These are phyloP conservation scores for Phacellophora camtschatica DNA, from an alignment of 30 jellyfish, hydroid and myxozoan species.

Conservation along the genomic window DNA sequence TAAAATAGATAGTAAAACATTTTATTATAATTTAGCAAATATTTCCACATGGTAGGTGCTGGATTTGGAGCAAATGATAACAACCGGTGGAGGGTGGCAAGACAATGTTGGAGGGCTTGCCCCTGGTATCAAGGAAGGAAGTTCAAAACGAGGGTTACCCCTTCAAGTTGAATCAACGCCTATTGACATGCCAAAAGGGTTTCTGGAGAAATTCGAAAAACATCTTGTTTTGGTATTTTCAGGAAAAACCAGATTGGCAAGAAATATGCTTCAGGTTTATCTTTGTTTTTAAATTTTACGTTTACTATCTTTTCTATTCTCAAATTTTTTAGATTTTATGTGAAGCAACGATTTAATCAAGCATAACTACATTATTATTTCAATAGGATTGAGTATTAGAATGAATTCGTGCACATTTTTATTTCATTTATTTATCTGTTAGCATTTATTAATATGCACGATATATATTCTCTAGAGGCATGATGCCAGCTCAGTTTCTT, in stretches of 20 bases:
- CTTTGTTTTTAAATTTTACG: not conserved
- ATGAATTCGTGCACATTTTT: too few relatives aligned
- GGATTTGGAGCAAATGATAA: slow-evolving; percentile 91
- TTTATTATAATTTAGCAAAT: not conserved
- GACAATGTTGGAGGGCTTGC: slow-evolving; percentile 97
- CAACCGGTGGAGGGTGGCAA: slow-evolving; percentile 99
- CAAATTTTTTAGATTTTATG: too few relatives aligned
- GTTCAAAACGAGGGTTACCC: slow-evolving; percentile 85
- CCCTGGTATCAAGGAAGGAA: slow-evolving; percentile 89
- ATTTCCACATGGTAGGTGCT: slow-evolving; percentile 61
- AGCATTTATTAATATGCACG: too few relatives aligned
- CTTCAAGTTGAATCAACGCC: slow-evolving; percentile 61
- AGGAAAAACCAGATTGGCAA: slow-evolving; percentile 96
- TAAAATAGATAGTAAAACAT: not conserved
- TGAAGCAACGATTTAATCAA: too few relatives aligned
- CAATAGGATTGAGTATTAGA: too few relatives aligned
- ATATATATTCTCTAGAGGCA: too few relatives aligned
- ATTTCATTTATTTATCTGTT: too few relatives aligned
- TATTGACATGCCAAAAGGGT: slow-evolving; percentile 80
- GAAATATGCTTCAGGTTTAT: slow-evolving; percentile 91
- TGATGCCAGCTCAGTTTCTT: too few relatives aligned
- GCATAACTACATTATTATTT: too few relatives aligned
- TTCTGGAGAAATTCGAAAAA: slow-evolving; percentile 64
- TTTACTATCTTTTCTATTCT: too few relatives aligned
- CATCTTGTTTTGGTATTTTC: slow-evolving; percentile 89